These are phyloP conservation scores for Lacerta agilis DNA, from an alignment of 2,797 vertebrate species.

Conservation along the genomic window DNA sequence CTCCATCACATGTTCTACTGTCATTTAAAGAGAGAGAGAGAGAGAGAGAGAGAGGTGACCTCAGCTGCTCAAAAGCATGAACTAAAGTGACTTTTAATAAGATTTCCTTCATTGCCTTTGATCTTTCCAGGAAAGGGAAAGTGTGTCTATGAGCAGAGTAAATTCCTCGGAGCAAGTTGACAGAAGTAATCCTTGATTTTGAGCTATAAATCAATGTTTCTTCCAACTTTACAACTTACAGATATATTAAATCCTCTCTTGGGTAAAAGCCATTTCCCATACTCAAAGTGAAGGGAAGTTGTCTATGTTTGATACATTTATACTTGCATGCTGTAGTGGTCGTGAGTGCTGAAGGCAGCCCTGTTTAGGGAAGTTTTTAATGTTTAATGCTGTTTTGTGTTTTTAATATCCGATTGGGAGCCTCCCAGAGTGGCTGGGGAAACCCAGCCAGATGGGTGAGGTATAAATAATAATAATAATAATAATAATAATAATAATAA, in stretches of 20 bases:
- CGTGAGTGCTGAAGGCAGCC: too few relatives aligned
- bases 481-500: accelerated
- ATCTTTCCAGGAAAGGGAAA: constrained; percentile 8
- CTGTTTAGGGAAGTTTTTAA: too few relatives aligned
- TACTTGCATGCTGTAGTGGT: too few relatives aligned
- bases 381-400: too few relatives aligned
- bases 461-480: too few relatives aligned
- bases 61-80: background rate
- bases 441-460: too few relatives aligned
- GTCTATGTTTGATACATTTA: background rate
- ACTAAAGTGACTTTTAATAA: constrained; percentile 30
- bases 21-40: background rate
- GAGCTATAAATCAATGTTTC: constrained; percentile 30
- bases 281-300: background rate
- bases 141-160: constrained; percentile 1
- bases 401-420: too few relatives aligned
- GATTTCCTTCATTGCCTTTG: constrained; percentile 30
- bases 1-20: background rate
- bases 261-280: constrained; percentile 5
- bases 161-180: constrained; percentile 27
- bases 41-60: constrained; percentile 4
- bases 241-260: constrained; percentile 31
- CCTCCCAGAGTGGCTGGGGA: too few relatives aligned
- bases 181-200: constrained; percentile 36
- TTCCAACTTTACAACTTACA: constrained; percentile 19